Evolutionary conservation across 2,797 vertebrate species (phyloP), one percentile per base, ranked within the genome.

Genomic region (Coccyzus lansbergi): DNA sequence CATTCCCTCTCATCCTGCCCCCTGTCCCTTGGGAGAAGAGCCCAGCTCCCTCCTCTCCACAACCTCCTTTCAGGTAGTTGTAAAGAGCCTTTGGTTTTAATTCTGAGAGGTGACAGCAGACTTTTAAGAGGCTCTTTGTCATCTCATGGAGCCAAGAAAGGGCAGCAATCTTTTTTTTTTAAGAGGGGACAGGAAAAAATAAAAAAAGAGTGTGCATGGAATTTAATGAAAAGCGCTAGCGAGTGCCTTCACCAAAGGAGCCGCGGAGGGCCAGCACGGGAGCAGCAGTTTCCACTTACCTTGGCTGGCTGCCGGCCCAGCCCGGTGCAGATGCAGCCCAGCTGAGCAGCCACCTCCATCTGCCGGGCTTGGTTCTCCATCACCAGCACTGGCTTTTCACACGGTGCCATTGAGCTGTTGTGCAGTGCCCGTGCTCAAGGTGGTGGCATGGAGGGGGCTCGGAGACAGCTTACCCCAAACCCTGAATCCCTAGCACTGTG

Each of bases 231-330:
- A 55, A 60, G 68, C 12, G 9, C 21, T 11, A 4, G 4, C 0
- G 29, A 53, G n/a, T 8, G 12, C 60, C 34, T 15, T 10, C 44
- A 65, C 68, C 84, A 65, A 44, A 88, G 79, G 62, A 70, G 76
- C 71, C 20, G 21, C 31, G 3, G 55, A 42, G 60, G 48, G 52
- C 4, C 19, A 12, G 31, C 52, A 4, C 5, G 72, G 88, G 72
- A 91, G 93, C 77, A 56, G 93, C 44, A 78, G 83, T 68, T 96
- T 92, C n/a, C 81, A 56, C 49, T 95, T 62, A 72, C 83, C 81
- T 89, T 18, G 3, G 2, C 83, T 94, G 75, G 89, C 94, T 2
- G 7, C 46, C 3, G 6, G 80, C 88, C 90, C 51, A 20, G 62
- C 51, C 79, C 1, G 2, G 0, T 1, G 29, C 93, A 82, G 88